Base-by-base conservation (phyloP, 2,888 invertebrate species). In the Latheticus oryzae region DNA sequence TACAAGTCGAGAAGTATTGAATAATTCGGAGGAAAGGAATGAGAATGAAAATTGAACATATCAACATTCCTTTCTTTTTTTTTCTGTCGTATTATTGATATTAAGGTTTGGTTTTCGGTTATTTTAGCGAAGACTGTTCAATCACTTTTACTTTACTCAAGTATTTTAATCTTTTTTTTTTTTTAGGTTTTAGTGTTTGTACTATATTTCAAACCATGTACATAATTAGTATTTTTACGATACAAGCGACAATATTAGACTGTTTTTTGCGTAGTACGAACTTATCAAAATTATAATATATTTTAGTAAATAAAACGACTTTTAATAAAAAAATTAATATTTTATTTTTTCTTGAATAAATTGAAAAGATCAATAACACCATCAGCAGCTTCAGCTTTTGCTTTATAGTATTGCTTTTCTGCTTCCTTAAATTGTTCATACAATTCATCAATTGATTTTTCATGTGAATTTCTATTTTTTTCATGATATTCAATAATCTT, bases 1-100 rank as follows among this genome's bases (percentile, higher is more conserved):
- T 58, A 72, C 74, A 2, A 77, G 77, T 57, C 61, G 70, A 19
- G 75, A 75, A 54, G 61, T 69, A 8, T 61, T 73, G 30, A 69
- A 72, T 45, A 57, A 16, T 11, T 11, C 43, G 5, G 50, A 50
- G 3, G 37, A 50, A 5, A 37, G 37, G 19, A 26, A 13, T 5
- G 38, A 13, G 8, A 28, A 12, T 7, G 26, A 37, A 17, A 26
- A 24, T 12, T 38, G 24, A 33, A 23, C 15, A 17, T 13, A 26
- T 42, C 21, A n/a, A 32, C 47, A 47, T 47, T 47, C 47, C 47
- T 8, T 11, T 45, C 7, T 16, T 45, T 19, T 28, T 28, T 8
- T 9, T 28, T 19, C 4, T 3, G 28, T n/a, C n/a, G 17, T 35
- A 35, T 40, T 24, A 26, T 47, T 35, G 47, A 47, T 33, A 47